These are phyloP conservation scores for Ara ararauna DNA, from an alignment of 2,797 vertebrate genomes.

Conservation along the genomic window DNA sequence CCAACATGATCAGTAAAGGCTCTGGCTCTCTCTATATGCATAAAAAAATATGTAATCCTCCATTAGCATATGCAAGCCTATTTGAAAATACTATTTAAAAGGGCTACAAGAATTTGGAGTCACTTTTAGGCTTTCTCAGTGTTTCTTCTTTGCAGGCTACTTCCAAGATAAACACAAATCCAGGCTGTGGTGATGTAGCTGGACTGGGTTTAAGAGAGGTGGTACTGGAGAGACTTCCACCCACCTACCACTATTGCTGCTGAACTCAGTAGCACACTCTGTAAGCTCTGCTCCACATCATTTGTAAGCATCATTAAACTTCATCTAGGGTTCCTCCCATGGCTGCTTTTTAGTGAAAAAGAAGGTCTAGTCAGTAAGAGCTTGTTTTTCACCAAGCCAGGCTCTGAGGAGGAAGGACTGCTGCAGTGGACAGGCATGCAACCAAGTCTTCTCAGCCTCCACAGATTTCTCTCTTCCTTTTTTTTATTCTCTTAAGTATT, in stretches of 20 bases:
- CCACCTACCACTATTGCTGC: not conserved
- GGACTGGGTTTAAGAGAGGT: not conserved
- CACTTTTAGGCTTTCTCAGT: not conserved
- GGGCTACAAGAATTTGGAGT: not conserved
- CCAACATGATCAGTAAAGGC: not conserved
- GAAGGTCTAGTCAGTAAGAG: not conserved
- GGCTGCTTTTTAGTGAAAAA: not conserved
- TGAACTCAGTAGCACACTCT: not conserved
- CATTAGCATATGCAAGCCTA: not conserved
- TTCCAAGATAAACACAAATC: not conserved
- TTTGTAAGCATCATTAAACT: not conserved
- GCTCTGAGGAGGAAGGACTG: not conserved
- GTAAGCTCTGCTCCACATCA: not conserved
- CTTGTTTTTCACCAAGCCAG: not conserved
- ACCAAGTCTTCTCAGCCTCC: not conserved
- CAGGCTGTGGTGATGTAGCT: not conserved
- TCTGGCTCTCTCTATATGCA: fast-evolving
- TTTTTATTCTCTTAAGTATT: not conserved
- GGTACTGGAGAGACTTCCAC: not conserved
- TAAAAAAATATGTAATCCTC: not conserved
- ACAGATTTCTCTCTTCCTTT: not conserved
- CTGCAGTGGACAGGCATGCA: not conserved
- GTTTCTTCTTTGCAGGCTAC: not conserved
- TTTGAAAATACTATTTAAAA: not conserved
- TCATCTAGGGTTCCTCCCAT: not conserved